Evolutionary conservation across 2,888 invertebrate species (phyloP).

Genomic region (Callyntrura sp.): DNA sequence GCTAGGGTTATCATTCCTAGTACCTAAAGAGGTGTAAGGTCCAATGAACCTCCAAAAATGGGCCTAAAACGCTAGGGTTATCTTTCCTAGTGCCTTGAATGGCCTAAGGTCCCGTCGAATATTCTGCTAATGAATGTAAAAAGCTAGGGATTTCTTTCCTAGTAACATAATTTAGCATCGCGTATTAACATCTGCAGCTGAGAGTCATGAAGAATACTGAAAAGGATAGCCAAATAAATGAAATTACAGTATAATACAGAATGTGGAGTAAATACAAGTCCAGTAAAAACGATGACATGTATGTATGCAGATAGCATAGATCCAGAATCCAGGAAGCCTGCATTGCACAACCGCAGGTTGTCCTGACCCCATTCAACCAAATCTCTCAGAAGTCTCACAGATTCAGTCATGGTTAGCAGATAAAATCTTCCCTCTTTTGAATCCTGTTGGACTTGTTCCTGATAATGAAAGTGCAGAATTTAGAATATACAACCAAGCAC

Average conservation of each 20-base stretch:
- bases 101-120: conserved; percentile 56
- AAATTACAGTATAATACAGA: no score
- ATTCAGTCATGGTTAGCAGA: not conserved
- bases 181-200: no score
- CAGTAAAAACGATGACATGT: conserved; percentile 1
- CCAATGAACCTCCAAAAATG: no score
- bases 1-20: no score
- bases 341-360: conserved; percentile 72
- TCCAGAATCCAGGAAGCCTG: conserved; percentile 38
- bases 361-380: not conserved
- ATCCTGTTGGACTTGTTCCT: not conserved
- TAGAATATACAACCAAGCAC: not conserved
- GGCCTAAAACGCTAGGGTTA: conserved; percentile 63
- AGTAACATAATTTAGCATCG: conserved; percentile 24
- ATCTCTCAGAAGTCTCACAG: no score
- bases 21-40: no score
- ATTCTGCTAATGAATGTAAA: conserved; percentile 46
- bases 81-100: conserved; percentile 73
- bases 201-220: not conserved
- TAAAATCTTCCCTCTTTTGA: not conserved
- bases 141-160: conserved; percentile 75
- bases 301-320: conserved; percentile 15
- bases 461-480: conserved; percentile 36
- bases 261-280: no score
- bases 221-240: no score